A percentile compares a stretch with the other conserved stretches of the same genome.
Evolutionary conservation across 2,113 vertebrate genomes (phyloP).

Genomic region (Urocynchramus pylzowi): DNA sequence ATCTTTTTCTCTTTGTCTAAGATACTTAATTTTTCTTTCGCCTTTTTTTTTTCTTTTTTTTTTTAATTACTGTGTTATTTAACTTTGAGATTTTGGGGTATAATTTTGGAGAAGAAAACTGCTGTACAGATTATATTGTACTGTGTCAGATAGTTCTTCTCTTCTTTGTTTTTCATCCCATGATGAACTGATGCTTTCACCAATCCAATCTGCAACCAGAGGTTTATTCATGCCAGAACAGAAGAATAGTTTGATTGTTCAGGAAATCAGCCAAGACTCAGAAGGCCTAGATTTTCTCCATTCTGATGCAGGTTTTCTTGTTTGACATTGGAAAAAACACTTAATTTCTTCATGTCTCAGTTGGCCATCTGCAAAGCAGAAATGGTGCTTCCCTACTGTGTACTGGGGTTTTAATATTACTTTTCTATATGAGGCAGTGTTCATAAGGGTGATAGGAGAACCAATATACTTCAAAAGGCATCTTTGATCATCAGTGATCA

Average conservation of each 20-base stretch:
- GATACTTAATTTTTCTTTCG: conserved; percentile 8
- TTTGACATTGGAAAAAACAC: background rate
- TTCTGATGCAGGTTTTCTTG: background rate
- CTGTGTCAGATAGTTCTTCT: background rate
- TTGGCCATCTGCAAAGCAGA: background rate
- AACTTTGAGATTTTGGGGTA: background rate
- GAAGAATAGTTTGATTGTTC: conserved; percentile 22
- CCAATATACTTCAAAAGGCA: conserved; percentile 29
- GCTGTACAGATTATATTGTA: conserved; percentile 1
- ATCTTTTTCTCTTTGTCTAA: conserved; percentile 30
- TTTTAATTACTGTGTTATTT: conserved; percentile 14
- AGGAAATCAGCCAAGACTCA: conserved; percentile 13
- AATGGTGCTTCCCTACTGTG: conserved; percentile 2
- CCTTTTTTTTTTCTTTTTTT: background rate
- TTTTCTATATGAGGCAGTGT: background rate
- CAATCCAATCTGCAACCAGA: conserved; percentile 5
- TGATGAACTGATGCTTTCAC: conserved; percentile 20
- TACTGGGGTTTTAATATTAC: background rate
- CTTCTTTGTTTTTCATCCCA: background rate
- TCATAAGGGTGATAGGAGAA: conserved; percentile 13
- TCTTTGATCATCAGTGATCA: background rate
- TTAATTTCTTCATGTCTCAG: background rate
- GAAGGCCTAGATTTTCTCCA: background rate
- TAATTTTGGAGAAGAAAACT: background rate
- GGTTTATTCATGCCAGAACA: conserved; percentile 13